Base-by-base conservation (phyloP, 1,140 invertebrate species). In the Solen grandis region DNA sequence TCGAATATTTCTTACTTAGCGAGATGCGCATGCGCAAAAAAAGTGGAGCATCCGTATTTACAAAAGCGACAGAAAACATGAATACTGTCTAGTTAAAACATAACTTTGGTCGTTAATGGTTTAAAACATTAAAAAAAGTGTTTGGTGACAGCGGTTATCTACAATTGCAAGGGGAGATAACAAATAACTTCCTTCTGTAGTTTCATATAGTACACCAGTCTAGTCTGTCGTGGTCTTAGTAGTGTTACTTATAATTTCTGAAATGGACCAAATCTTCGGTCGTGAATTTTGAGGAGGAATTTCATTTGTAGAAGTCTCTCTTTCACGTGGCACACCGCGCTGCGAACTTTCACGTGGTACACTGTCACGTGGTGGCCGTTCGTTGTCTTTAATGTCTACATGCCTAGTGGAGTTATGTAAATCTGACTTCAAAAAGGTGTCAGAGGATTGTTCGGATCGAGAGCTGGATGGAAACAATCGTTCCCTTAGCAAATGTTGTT, bases 231-330 rank as follows among this genome's bases (percentile, higher is more conserved):
- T n/a, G n/a, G n/a, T n/a, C n/a, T n/a, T n/a, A n/a, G n/a, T n/a
- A n/a, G n/a, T n/a, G n/a, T n/a, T n/a, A 62, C 76, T 70, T 13
- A 79, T 79, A 19, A 79, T 79, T 79, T 79, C 76, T 13, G 76
- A 79, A 38, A 79, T 79, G 19, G 76, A 79, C 76, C 76, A 79
- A 27, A 79, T 79, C 36, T 70, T 79, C 33, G 76, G 76, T 50
- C 29, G 59, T 8, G 38, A 25, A n/a, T 68, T 59, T 35, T 35
- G 65, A 41, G 36, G 25, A 22, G 31, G 10, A 8, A 3, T 19
- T 50, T 27, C n/a, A 1, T 36, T 3, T n/a, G n/a, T n/a, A n/a
- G 41, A 41, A 70, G 46, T 31, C 2, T 27, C 36, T 35, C 13
- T 29, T 8, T 50, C 41, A 36, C n/a, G 10, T 59, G 72, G 50